Percentiles rank a stretch among this genome's conserved stretches.
Evolutionary conservation across 2,888 invertebrate genomes (phyloP).

Genomic region (Drosophila barbarae): DNA sequence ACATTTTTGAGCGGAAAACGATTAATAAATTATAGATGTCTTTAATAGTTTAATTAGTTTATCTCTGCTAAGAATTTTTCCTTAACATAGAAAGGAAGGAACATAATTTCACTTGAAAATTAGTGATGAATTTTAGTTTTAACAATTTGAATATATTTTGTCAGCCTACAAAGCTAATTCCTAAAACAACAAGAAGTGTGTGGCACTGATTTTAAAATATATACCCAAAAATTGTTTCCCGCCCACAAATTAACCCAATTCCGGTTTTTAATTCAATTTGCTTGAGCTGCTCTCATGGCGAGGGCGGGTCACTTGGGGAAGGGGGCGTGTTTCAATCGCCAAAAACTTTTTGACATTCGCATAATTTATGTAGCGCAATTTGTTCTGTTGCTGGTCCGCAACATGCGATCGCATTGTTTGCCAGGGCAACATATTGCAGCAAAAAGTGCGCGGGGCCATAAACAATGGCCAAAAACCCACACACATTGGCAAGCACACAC

Average conservation of each 20-base stretch:
- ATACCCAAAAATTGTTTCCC: not conserved
- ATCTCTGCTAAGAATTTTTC: not conserved
- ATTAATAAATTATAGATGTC: not conserved
- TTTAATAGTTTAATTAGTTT: too few species aligned
- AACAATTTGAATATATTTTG: too few species aligned
- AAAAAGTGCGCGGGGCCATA: slow-evolving; percentile 48
- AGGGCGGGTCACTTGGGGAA: slow-evolving; percentile 6
- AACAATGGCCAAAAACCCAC: slow-evolving; percentile 57
- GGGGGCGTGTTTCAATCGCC: slow-evolving; percentile 35
- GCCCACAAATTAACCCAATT: slow-evolving; percentile 12
- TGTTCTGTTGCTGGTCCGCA: slow-evolving; percentile 39
- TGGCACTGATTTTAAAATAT: not conserved
- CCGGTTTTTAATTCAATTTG: slow-evolving; percentile 34
- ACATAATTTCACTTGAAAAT: not conserved
- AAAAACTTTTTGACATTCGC: slow-evolving; percentile 50
- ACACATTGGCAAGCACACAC: slow-evolving; percentile 10
- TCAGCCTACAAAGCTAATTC: not conserved
- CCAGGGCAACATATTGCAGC: slow-evolving; percentile 40
- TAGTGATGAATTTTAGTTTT: too few species aligned
- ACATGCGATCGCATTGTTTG: slow-evolving; percentile 36
- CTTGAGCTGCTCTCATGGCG: slow-evolving; percentile 2
- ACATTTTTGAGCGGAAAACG: not conserved
- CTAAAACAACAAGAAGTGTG: not conserved
- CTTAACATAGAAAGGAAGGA: not conserved
- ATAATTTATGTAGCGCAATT: slow-evolving; percentile 60